Base-by-base conservation (phyloP, 1,140 invertebrate genomes). In the Onthophagus taurus region DNA sequence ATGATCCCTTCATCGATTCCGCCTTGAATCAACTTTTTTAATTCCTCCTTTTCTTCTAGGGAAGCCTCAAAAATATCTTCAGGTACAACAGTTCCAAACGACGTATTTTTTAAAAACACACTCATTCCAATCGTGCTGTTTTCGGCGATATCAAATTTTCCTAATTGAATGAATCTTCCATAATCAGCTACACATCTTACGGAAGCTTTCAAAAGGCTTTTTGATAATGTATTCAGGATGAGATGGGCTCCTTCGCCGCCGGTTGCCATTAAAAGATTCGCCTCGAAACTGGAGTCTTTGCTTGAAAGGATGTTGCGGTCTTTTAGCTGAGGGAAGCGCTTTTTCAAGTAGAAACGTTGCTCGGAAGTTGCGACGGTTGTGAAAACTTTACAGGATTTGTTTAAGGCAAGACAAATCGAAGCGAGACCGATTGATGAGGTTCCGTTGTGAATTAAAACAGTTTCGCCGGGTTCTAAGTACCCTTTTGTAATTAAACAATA, bases 161-260 rank as follows among this genome's bases (percentile, higher is more conserved):
- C 81, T 50, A 83, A 80, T 64, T 85, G 82, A 19, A 84, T 54
- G 57, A 85, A 82, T 31, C 76, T 61, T 30, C 81, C 81, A 56
- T 79, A 76, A 33, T 69, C 59, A 13, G 74, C 76, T 16, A 85
- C 56, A 54, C 79, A 75, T 44, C 75, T 59, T 11, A 83, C 51
- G 48, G 74, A 76, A 24, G 76, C 76, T 53, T 77, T 77, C 4
- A 82, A 61, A 54, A 78, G 72, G 35, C 75, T 72, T 29, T 76
- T 75, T 16, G 77, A 69, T 4, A 80, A 57, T 14, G 76, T 80
- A 57, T 81, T 81, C 5, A 81, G 56, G 7, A 81, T 70, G 26
- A 80, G 61, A 56, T 81, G 70, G 11, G 79, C 77, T 37, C 79
- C 68, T 36, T 47, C 47, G 17, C 70, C 71, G 16, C 58, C 51